These are phyloP conservation scores for Orthosia incerta DNA, from an alignment of 2,888 invertebrate species.

Conservation along the genomic window DNA sequence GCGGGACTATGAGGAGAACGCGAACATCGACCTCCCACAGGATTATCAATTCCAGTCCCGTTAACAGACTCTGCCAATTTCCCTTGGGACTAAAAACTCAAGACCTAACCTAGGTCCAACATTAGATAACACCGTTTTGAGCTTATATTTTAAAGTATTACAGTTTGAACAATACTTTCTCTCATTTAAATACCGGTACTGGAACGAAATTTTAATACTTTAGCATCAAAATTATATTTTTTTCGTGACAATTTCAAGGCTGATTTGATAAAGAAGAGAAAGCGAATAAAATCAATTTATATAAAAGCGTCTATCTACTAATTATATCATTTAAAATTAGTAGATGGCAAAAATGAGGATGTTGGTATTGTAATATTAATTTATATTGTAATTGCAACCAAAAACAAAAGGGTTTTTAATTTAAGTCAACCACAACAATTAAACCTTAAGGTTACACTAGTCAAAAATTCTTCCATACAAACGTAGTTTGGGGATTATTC, in stretches of 20 bases:
- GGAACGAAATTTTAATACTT: slow-evolving; percentile 38
- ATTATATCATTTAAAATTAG: slow-evolving; percentile 7
- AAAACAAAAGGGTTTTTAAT: not conserved
- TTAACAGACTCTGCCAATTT: slow-evolving; percentile 30
- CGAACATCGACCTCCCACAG: slow-evolving; percentile 22
- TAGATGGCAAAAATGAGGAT: not conserved
- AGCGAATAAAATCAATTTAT: slow-evolving; percentile 36
- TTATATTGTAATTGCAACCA: not conserved
- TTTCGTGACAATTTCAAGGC: slow-evolving; percentile 40
- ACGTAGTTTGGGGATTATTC: too few relatives aligned
- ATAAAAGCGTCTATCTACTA: slow-evolving; percentile 20
- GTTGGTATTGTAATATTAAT: not conserved
- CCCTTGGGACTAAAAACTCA: slow-evolving; percentile 31
- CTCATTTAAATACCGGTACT: slow-evolving; percentile 40
- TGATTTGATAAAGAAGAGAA: slow-evolving; percentile 44
- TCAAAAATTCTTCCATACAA: too few relatives aligned
- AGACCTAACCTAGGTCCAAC: slow-evolving; percentile 12
- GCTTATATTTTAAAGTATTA: slow-evolving; percentile 8
- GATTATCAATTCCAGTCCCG: slow-evolving; percentile 33
- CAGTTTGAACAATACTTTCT: slow-evolving; percentile 26
- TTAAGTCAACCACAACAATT: not conserved
- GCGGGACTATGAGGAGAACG: slow-evolving; percentile 1
- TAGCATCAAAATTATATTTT: slow-evolving; percentile 17
- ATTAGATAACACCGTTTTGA: not conserved
- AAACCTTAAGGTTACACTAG: too few relatives aligned